phyloP scores from a whole-genome alignment of 2,797 vertebrate species.

The Lithobates pipiens region DNA sequence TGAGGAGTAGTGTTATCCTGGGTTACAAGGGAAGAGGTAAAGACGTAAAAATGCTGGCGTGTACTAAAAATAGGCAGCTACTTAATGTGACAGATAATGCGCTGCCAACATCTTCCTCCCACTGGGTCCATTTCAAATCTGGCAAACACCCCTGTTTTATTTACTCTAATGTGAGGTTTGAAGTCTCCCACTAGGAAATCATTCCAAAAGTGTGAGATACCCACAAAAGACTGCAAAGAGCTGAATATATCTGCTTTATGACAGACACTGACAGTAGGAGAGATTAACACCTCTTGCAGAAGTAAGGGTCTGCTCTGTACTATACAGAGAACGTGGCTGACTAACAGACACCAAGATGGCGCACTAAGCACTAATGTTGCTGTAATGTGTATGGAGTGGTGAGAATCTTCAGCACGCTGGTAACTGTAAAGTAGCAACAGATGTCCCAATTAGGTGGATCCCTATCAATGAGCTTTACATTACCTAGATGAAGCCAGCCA shows the following conservation, averaged over 20 bases:
- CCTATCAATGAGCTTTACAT: too few species aligned
- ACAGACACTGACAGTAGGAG: constrained; percentile 49
- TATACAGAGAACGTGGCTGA: too few species aligned
- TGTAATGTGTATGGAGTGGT: too few species aligned
- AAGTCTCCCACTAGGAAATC: constrained; percentile 6
- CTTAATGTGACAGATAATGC: constrained; percentile 5
- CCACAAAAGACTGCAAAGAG: constrained; percentile 16
- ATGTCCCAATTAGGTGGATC: too few species aligned
- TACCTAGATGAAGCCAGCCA: too few species aligned
- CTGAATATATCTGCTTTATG: constrained; percentile 49
- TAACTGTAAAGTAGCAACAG: too few species aligned
- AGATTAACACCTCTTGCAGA: constrained; percentile 52
- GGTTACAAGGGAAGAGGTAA: neutral
- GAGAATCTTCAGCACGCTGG: too few species aligned
- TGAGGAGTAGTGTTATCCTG: neutral
- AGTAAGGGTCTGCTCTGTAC: constrained; percentile 20
- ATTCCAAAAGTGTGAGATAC: constrained; percentile 12
- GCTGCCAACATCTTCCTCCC: constrained; percentile 35
- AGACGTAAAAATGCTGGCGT: neutral
- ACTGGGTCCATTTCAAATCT: constrained; percentile 3
- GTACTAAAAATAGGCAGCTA: constrained; percentile 34
- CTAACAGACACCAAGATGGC: neutral
- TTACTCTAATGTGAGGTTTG: constrained; percentile 6
- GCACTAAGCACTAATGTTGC: neutral
- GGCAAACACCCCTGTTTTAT: constrained; percentile 24